Evolutionary conservation across 2,888 invertebrate genomes (phyloP).

Genomic region (Mimachlamys varia): DNA sequence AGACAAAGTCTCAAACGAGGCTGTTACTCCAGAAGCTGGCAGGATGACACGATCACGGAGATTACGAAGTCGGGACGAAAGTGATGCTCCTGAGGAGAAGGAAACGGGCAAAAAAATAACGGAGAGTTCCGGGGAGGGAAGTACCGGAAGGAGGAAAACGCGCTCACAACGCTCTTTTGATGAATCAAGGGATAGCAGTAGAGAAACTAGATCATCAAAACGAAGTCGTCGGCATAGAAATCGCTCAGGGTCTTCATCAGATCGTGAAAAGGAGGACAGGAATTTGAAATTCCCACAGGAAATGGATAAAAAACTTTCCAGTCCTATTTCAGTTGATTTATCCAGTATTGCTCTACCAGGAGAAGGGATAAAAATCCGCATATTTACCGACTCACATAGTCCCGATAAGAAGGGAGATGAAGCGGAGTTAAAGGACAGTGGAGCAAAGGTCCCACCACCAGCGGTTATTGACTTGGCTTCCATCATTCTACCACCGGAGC

Average conservation of each 20-base stretch:
- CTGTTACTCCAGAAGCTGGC: not conserved
- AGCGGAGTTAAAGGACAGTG: not conserved
- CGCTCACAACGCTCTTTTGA: not conserved
- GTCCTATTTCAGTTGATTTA: constrained; percentile 38
- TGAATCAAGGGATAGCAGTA: constrained; percentile 5
- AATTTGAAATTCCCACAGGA: not conserved
- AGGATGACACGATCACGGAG: not conserved
- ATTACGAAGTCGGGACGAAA: not conserved
- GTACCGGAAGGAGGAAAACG: not conserved
- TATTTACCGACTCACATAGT: constrained; percentile 39
- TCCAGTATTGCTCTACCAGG: constrained; percentile 44
- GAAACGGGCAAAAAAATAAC: not conserved
- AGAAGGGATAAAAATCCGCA: constrained; percentile 42
- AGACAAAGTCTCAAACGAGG: not conserved
- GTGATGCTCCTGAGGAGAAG: not conserved
- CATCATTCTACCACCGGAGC: not conserved
- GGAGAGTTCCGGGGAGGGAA: not conserved
- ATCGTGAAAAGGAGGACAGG: not conserved
- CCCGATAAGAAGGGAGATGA: not conserved
- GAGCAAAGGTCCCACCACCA: not conserved
- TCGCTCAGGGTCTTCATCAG: not conserved
- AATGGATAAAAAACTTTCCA: constrained; percentile 18
- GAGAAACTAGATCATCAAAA: constrained; percentile 15
- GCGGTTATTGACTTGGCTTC: not conserved
- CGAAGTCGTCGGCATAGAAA: not conserved